A percentile compares a stretch with the other conserved stretches of the same genome.
These are phyloP conservation scores for Chanos chanos DNA, from an alignment of 2,797 vertebrate genomes.

Conservation along the genomic window DNA sequence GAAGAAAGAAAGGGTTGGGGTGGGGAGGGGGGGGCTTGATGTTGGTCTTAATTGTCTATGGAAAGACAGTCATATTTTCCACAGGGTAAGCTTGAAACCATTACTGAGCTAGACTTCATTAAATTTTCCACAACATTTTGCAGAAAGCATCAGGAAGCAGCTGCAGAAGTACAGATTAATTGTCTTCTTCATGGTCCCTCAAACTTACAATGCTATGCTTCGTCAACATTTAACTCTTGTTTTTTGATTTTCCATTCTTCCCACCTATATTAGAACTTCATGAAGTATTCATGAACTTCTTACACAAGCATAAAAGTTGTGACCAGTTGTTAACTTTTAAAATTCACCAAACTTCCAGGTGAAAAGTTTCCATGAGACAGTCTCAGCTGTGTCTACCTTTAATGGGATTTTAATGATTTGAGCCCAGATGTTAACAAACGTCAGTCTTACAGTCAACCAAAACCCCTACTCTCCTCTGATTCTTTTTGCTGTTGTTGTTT, in stretches of 20 bases:
- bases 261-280: slow-evolving; percentile 10
- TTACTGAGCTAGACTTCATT: slow-evolving; percentile 73
- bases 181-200: slow-evolving; percentile 60
- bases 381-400: slow-evolving; percentile 72
- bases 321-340: slow-evolving; percentile 18
- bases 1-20: slow-evolving; percentile 31
- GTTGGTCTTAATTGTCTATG: slow-evolving; percentile 81
- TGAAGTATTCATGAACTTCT: slow-evolving; percentile 4
- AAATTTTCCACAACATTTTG: slow-evolving; percentile 89
- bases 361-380: slow-evolving; percentile 54
- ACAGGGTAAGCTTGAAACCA: slow-evolving; percentile 79
- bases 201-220: slow-evolving; percentile 44
- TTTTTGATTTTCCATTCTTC: slow-evolving; percentile 7
- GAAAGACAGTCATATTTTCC: slow-evolving; percentile 86
- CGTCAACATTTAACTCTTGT: slow-evolving; percentile 12
- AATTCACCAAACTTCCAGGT: slow-evolving; percentile 58
- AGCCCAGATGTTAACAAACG: slow-evolving; percentile 62
- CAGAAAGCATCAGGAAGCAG: slow-evolving; percentile 84
- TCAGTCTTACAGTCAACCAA: slow-evolving; percentile 61
- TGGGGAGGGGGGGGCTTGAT: slow-evolving; percentile 63
- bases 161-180: slow-evolving; percentile 76
- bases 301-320: slow-evolving; percentile 8
- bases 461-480: neutral
- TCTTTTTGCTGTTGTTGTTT: too few species aligned
- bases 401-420: slow-evolving; percentile 63